phyloP scores from a whole-genome alignment of 2,797 vertebrate species.

The Sebastiscus albofasciatus region DNA sequence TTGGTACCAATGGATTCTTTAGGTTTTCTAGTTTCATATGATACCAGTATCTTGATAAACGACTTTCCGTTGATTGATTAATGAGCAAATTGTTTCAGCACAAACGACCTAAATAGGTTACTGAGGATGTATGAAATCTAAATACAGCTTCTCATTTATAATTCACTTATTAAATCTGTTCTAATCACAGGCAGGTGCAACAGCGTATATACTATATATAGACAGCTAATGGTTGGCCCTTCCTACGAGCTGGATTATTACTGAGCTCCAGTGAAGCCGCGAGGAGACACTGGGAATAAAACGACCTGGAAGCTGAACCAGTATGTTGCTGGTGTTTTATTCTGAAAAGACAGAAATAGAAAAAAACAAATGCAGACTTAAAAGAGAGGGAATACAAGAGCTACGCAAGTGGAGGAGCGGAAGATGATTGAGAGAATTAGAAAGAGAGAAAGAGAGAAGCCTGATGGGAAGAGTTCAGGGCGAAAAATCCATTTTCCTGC shows the following conservation, averaged over 20 bases:
- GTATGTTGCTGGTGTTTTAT: neutral
- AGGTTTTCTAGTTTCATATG: too few relatives aligned
- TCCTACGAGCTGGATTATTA: neutral
- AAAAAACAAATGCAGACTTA: neutral
- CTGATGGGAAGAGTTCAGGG: constrained; percentile 53
- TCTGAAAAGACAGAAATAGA: neutral
- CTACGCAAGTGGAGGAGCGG: constrained; percentile 8
- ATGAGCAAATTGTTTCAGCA: neutral
- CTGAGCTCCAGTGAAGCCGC: neutral
- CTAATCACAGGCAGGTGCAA: neutral
- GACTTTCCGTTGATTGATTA: neutral
- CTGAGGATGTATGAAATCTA: neutral
- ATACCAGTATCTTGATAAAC: neutral
- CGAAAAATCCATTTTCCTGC: constrained; percentile 63
- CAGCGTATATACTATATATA: neutral
- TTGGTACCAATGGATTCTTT: too few relatives aligned
- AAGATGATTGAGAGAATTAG: constrained; percentile 43
- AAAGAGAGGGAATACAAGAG: neutral
- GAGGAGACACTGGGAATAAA: neutral
- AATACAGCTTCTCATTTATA: neutral
- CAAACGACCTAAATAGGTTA: neutral
- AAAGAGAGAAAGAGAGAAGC: constrained; percentile 33
- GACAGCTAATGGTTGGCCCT: neutral
- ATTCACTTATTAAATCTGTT: neutral
- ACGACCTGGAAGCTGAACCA: neutral